Percentiles rank a stretch among this genome's conserved stretches.
Conservation (phyloP, 2,797 vertebrate genomes). For the Enteromius anoplus region DNA sequence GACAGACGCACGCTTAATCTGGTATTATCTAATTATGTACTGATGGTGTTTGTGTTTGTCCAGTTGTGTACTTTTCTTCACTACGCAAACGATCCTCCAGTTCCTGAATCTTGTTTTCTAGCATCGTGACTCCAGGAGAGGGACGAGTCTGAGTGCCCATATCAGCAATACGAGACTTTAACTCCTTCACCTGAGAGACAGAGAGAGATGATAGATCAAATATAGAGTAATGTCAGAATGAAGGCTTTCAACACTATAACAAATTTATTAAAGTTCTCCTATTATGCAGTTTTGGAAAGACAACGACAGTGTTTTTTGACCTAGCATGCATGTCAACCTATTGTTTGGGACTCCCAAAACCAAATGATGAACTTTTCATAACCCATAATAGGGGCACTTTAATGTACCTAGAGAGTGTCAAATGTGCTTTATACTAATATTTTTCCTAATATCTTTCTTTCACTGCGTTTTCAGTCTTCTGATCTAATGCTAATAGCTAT, state of each 20-base stretch:
- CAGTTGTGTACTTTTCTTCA: conserved; percentile 83
- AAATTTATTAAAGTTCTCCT: neutral
- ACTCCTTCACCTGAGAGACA: conserved; percentile 83
- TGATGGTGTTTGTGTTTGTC: neutral
- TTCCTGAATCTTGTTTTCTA: conserved; percentile 87
- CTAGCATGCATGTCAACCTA: no score
- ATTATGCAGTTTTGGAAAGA: no score
- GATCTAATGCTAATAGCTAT: neutral
- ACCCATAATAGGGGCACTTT: no score
- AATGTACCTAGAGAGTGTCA: neutral
- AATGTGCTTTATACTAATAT: neutral
- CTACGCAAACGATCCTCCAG: conserved; percentile 86
- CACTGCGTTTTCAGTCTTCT: neutral
- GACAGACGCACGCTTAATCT: neutral
- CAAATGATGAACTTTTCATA: no score
- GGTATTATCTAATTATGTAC: neutral
- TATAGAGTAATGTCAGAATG: neutral
- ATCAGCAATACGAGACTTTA: conserved; percentile 86
- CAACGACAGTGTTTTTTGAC: no score
- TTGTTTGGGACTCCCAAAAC: no score
- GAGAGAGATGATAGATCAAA: neutral
- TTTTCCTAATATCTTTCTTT: neutral
- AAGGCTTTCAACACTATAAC: neutral
- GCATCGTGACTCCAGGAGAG: conserved; percentile 74
- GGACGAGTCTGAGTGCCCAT: conserved; percentile 83